Conservation (phyloP, 2,888 invertebrate genomes). For the Ganaspis brasiliensis region DNA sequence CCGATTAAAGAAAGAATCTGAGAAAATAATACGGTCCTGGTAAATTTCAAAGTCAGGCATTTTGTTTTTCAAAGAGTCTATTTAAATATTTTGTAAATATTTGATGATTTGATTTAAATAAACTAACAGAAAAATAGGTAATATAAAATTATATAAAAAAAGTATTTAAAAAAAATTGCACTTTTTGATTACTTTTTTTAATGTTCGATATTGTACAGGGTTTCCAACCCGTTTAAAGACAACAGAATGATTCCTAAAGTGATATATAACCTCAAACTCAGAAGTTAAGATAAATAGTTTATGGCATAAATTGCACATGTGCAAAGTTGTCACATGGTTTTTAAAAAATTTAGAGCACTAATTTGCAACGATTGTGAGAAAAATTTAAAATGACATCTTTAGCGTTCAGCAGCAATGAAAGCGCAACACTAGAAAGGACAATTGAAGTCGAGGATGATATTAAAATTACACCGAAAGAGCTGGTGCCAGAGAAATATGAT, state of each 20-base stretch:
- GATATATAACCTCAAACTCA: not conserved
- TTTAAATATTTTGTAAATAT: too few species aligned
- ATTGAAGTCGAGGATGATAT: slow-evolving; percentile 14
- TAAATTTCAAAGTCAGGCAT: not conserved
- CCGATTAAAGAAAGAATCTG: too few species aligned
- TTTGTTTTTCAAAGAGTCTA: slow-evolving; percentile 6
- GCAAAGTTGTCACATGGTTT: slow-evolving; percentile 10
- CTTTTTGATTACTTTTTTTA: too few species aligned
- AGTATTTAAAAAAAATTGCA: too few species aligned
- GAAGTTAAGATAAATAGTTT: not conserved
- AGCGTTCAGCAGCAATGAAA: slow-evolving; percentile 28
- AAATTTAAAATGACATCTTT: slow-evolving; percentile 21
- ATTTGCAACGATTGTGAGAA: not conserved
- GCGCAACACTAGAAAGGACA: slow-evolving; percentile 1
- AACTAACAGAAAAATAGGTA: too few species aligned
- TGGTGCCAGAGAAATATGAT: slow-evolving; percentile 55
- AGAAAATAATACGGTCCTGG: not conserved
- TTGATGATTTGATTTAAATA: too few species aligned
- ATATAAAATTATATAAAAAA: too few species aligned
- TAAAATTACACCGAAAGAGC: slow-evolving; percentile 41
- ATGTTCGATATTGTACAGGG: not conserved
- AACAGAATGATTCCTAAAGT: not conserved
- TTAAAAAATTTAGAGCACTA: slow-evolving; percentile 10
- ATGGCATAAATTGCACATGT: slow-evolving; percentile 11
- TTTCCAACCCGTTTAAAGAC: not conserved